These are phyloP conservation scores for Cartodere bifasciata DNA, from an alignment of 2,888 invertebrate species.

Conservation along the genomic window DNA sequence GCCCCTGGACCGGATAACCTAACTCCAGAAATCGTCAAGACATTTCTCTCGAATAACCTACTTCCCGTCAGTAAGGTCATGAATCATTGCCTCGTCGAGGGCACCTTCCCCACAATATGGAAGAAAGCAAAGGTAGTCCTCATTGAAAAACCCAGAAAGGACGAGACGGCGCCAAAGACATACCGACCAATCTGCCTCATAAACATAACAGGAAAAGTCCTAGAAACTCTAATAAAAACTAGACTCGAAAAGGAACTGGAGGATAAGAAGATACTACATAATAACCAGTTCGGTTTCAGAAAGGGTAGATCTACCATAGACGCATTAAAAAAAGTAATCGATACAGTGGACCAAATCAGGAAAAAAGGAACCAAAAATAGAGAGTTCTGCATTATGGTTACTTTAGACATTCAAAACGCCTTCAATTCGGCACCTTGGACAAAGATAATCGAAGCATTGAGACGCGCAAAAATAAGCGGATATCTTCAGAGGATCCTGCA, in stretches of 20 bases:
- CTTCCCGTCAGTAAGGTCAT: slow-evolving; percentile 7
- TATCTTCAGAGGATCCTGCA: slow-evolving; percentile 6
- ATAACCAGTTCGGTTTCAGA: slow-evolving; percentile 13
- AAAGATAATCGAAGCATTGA: slow-evolving; percentile 7
- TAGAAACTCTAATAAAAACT: slow-evolving; percentile 9
- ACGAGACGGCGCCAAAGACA: neutral
- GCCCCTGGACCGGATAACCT: slow-evolving; percentile 8
- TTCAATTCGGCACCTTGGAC: slow-evolving; percentile 10
- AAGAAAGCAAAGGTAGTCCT: slow-evolving; percentile 15
- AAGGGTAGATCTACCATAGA: slow-evolving; percentile 10
- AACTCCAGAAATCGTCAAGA: slow-evolving; percentile 8
- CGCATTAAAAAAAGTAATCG: slow-evolving; percentile 6
- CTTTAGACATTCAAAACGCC: slow-evolving; percentile 9
- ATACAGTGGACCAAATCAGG: neutral
- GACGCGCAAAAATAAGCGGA: neutral
- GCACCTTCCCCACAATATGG: slow-evolving; percentile 14
- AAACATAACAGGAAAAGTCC: slow-evolving; percentile 10
- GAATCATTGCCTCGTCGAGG: slow-evolving; percentile 6
- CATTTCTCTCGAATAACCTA: slow-evolving; percentile 1
- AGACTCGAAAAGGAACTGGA: slow-evolving; percentile 9
- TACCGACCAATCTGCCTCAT: slow-evolving; percentile 14
- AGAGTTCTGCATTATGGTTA: slow-evolving; percentile 5
- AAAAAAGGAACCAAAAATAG: neutral
- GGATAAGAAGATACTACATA: slow-evolving; percentile 4
- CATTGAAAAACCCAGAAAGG: slow-evolving; percentile 10